Percentiles rank a stretch among this genome's conserved stretches.
Evolutionary conservation across 2,888 invertebrate species (phyloP).

Genomic region (Sinotaia quadrata): DNA sequence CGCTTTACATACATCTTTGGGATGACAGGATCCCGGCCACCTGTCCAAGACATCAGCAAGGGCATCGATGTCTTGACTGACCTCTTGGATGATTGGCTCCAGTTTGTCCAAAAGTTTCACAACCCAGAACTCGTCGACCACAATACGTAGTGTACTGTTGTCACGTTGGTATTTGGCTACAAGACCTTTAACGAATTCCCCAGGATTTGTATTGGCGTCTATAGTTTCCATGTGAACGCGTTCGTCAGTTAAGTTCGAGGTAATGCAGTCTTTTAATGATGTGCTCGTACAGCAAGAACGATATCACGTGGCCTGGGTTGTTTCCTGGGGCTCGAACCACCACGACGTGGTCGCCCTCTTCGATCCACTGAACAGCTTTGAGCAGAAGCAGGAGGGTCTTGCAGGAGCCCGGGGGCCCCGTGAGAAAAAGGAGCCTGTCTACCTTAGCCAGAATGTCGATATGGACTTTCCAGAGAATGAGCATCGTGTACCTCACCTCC

Average conservation of each 20-base stretch:
- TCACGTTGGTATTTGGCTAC: neutral
- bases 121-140: slow-evolving; percentile 8
- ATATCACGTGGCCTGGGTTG: slow-evolving; percentile 4
- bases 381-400: slow-evolving; percentile 1
- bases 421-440: too few relatives aligned
- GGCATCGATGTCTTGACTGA: too few relatives aligned
- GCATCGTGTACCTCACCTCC: neutral
- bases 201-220: slow-evolving; percentile 4
- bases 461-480: neutral
- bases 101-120: neutral
- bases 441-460: too few relatives aligned
- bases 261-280: neutral
- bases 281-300: neutral
- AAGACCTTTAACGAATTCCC: neutral
- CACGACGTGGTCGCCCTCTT: neutral
- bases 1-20: too few relatives aligned
- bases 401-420: neutral
- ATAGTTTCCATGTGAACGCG: slow-evolving; percentile 2
- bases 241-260: too few relatives aligned
- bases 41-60: too few relatives aligned
- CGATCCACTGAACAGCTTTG: neutral
- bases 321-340: slow-evolving; percentile 6
- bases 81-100: neutral
- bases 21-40: too few relatives aligned
- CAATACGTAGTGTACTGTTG: neutral